Evolutionary conservation across 2,113 vertebrate genomes (phyloP), one percentile per base, ranked within the genome.

Genomic region (Chunga burmeisteri): DNA sequence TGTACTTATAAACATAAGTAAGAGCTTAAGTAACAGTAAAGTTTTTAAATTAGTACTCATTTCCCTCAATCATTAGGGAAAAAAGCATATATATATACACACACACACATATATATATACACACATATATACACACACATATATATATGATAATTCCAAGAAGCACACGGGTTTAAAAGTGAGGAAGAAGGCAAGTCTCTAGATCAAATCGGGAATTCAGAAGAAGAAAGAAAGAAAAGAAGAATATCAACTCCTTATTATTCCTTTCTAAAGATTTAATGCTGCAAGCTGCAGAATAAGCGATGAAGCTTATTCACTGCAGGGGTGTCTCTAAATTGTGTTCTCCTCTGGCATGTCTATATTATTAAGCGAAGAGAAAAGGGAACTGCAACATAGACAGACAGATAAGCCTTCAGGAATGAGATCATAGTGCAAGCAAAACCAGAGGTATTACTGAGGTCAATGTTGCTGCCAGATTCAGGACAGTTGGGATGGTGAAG

Each of bases 81-180:
- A 94, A 75, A 83, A 32, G 8, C 27, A 27, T 4, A 25, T 13
- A 30, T 11, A 16, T 12, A 14, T 10, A 13, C 4, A 49, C 9
- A 20, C 1, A 19, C 3, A 23, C 23, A 30, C 13, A 36, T 13
- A n/a, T 11, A 9, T 7, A 14, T 9, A 17, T 2, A 8, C 3
- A 10, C 5, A 16, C 16, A 40, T 27, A 25, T 8, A 10, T 27
- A 36, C 5, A n/a, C 1, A 13, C 1, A 6, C 6, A 30, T 26
- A 34, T 9, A 34, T 16, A 9, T 56, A 56, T 15, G 13, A 62
- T 25, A 46, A 63, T 61, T 86, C 91, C 23, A 30, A 88, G 67
- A 90, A 88, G 36, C 17, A 65, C 90, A 72, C 7, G 11, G 2
- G 9, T 80, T 83, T 72, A 75, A 63, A 89, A 56, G 34, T 13